These are phyloP conservation scores for Taenioides sp. DNA, from an alignment of 2,797 vertebrate genomes.

Conservation along the genomic window DNA sequence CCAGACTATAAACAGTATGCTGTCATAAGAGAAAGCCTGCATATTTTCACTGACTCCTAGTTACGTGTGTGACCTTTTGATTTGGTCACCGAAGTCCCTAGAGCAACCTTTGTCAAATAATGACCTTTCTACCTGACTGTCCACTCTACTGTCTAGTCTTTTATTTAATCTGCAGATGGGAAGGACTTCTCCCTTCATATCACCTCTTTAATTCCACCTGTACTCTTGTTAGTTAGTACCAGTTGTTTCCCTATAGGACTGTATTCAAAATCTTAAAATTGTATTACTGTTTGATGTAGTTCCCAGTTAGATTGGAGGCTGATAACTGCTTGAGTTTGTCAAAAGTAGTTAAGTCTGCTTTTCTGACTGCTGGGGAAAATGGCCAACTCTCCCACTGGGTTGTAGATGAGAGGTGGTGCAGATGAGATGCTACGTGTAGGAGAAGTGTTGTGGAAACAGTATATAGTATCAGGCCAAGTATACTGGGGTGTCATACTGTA, in stretches of 20 bases:
- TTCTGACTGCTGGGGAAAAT: conserved; percentile 61
- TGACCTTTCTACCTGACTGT: conserved; percentile 73
- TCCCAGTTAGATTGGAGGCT: conserved; percentile 21
- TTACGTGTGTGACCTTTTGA: conserved; percentile 70
- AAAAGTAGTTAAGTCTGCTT: conserved; percentile 59
- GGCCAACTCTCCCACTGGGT: conserved; percentile 61
- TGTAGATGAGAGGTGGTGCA: conserved; percentile 53
- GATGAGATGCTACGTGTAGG: conserved; percentile 50
- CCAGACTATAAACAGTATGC: conserved; percentile 8
- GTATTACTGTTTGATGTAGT: not conserved
- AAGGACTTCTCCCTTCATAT: conserved; percentile 62
- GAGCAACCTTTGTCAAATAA: conserved; percentile 66
- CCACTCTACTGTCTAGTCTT: conserved; percentile 54
- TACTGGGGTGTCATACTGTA: conserved; percentile 22
- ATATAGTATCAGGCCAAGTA: conserved; percentile 31
- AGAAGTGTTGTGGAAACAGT: conserved; percentile 37
- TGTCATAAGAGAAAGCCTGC: conserved; percentile 35
- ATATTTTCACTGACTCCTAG: conserved; percentile 43
- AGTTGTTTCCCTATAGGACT: not conserved
- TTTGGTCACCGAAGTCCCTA: conserved; percentile 62
- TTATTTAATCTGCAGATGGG: conserved; percentile 66
- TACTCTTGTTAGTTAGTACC: conserved; percentile 41
- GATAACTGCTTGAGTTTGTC: conserved; percentile 68
- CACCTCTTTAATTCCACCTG: conserved; percentile 45
- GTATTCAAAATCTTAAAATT: not conserved